Conservation (phyloP, 2,113 vertebrate genomes). For the Murina feae region DNA sequence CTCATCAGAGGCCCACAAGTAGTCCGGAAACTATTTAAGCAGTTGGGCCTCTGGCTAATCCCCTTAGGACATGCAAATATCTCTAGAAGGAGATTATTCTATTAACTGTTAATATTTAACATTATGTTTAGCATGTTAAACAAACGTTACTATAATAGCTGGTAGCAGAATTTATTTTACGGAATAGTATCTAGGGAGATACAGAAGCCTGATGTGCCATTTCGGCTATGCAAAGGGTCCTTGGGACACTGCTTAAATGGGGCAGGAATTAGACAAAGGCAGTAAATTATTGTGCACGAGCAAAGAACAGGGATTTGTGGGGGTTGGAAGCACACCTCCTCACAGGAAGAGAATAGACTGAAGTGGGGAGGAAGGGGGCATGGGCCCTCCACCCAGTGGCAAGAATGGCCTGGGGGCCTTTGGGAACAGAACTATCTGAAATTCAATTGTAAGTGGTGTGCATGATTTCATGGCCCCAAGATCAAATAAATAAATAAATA, state of each 20-base stretch:
- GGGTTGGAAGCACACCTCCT: no score
- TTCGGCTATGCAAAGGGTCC: neutral
- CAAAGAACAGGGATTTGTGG: neutral
- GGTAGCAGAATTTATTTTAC: neutral
- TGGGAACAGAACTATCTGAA: neutral
- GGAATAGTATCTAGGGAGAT: neutral
- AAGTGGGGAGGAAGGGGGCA: neutral
- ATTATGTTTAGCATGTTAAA: neutral
- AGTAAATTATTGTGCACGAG: neutral
- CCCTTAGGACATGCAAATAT: neutral
- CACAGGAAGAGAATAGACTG: neutral
- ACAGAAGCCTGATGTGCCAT: neutral
- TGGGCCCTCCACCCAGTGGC: neutral
- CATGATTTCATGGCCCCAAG: neutral
- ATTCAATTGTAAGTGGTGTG: neutral
- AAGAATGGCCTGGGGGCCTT: neutral
- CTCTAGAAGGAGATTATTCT: slow-evolving; percentile 3
- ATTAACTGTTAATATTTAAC: slow-evolving; percentile 4
- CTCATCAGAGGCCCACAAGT: neutral
- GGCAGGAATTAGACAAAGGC: neutral
- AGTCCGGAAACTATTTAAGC: neutral
- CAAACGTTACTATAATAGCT: neutral
- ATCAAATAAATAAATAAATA: no score
- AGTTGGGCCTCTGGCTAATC: neutral
- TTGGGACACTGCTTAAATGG: neutral